Base-by-base conservation (phyloP, 2,113 vertebrate genomes). In the Limnothrissa miodon region DNA sequence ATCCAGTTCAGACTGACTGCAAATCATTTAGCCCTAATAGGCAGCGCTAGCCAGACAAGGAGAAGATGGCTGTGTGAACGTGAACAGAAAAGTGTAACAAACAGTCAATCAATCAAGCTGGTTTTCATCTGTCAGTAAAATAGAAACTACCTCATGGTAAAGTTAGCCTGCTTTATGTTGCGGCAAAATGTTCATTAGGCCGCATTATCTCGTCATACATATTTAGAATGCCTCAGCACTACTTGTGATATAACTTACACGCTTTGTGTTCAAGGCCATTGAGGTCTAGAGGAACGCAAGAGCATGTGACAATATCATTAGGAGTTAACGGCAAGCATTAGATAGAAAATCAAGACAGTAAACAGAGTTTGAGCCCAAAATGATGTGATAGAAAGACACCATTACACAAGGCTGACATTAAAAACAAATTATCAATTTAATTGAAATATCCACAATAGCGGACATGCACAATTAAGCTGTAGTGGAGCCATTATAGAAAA, bases 391-490 rank as follows among this genome's bases (percentile, higher is more conserved):
- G 62, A 83, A 87, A 86, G 80, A 89, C 87, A 80, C 80, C 85
- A 91, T 91, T 88, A 89, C 59, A 9, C 79, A n/a, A 78, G 83
- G 74, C 78, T 89, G 83, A 90, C 88, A 89, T 89, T 90, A 79
- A 82, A 88, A 84, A 85, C 84, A 90, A 89, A 90, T 92, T 80
- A 86, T 81, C 59, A 86, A 90, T 92, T 92, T 83, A 92, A 90
- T 90, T 83, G 89, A 90, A 81, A 84, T 85, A 88, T 88, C 81
- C 51, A 84, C 53, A 39, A 89, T 83, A 74, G 81, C 80, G 78
- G 88, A 81, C 83, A 87, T n/a, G 39, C 87, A 46, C 85, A 89
- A 92, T 92, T 90, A 89, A 86, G 90, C 86, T 0, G 78, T 81
- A 80, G 84, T 66, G 21, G 66, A 78, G 80, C 59, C 44, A 23